These are phyloP conservation scores for Lacanobia oleracea DNA, from an alignment of 2,888 invertebrate species.

Conservation along the genomic window DNA sequence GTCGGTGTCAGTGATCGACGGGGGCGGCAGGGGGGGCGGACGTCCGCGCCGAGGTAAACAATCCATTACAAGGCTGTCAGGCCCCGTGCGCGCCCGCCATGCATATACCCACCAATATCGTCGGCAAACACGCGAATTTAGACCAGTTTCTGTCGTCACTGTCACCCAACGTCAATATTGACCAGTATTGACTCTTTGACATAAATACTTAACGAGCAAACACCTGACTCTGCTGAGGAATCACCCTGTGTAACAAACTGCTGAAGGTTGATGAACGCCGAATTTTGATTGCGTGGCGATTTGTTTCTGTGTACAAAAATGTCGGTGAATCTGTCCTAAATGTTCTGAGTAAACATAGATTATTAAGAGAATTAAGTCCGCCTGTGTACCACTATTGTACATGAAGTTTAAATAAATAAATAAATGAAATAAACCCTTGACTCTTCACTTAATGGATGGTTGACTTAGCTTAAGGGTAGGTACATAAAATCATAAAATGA, in stretches of 20 bases:
- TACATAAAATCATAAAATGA: neutral
- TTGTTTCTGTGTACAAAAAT: slow-evolving; percentile 15
- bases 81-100: slow-evolving; percentile 68
- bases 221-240: slow-evolving; percentile 46
- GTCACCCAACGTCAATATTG: slow-evolving; percentile 77
- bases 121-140: slow-evolving; percentile 82
- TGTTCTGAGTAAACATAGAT: slow-evolving; percentile 12
- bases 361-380: too few relatives aligned
- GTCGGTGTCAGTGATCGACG: slow-evolving; percentile 86
- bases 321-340: slow-evolving; percentile 8
- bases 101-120: slow-evolving; percentile 80
- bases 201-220: slow-evolving; percentile 57
- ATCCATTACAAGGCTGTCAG: slow-evolving; percentile 86
- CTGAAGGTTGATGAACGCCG: slow-evolving; percentile 32
- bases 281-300: neutral
- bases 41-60: slow-evolving; percentile 84
- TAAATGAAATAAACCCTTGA: too few relatives aligned
- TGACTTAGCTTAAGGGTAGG: neutral
- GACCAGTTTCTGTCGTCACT: slow-evolving; percentile 70
- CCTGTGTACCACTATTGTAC: too few relatives aligned
- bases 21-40: slow-evolving; percentile 81
- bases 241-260: slow-evolving; percentile 49
- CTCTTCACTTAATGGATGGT: too few relatives aligned
- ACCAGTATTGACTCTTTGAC: slow-evolving; percentile 76
- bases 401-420: too few relatives aligned